Evolutionary conservation across 1,140 invertebrate species (phyloP).

Genomic region (Pseudachorutes palmiensis): DNA sequence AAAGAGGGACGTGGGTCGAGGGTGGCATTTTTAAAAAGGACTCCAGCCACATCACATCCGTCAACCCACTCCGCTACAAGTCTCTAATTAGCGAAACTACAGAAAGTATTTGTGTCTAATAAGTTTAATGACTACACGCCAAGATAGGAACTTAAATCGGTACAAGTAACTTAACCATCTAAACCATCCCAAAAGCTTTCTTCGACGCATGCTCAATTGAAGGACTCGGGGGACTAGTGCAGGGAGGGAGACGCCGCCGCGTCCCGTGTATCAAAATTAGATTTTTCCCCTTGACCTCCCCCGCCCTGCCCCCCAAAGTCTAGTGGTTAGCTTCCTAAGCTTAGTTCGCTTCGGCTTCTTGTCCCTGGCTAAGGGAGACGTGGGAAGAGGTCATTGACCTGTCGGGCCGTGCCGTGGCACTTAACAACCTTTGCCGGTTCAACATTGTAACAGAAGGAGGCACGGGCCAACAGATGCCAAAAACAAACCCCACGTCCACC

Average conservation of each 20-base stretch:
- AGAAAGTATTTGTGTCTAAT: too few relatives aligned
- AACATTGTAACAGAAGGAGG: slow-evolving; percentile 9
- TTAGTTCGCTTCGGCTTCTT: too few relatives aligned
- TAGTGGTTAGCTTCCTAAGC: too few relatives aligned
- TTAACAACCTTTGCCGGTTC: slow-evolving; percentile 13
- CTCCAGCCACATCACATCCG: background rate
- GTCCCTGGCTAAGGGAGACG: too few relatives aligned
- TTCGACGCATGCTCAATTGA: too few relatives aligned
- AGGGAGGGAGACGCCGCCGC: background rate
- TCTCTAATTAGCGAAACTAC: background rate
- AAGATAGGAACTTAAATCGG: too few relatives aligned
- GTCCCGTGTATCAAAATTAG: background rate
- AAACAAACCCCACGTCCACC: too few relatives aligned
- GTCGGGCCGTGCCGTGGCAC: slow-evolving; percentile 6
- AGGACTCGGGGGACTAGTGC: too few relatives aligned
- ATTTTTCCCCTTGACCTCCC: background rate
- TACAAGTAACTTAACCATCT: too few relatives aligned
- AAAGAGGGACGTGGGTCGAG: background rate
- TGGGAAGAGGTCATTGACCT: background rate
- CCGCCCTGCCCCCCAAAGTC: too few relatives aligned
- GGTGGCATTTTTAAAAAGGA: background rate
- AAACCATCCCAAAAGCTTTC: too few relatives aligned
- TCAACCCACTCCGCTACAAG: background rate
- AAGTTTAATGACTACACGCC: background rate
- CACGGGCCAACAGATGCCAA: background rate